Evolutionary conservation across 2,888 invertebrate genomes (phyloP).

Genomic region (Ochropleura plecta): DNA sequence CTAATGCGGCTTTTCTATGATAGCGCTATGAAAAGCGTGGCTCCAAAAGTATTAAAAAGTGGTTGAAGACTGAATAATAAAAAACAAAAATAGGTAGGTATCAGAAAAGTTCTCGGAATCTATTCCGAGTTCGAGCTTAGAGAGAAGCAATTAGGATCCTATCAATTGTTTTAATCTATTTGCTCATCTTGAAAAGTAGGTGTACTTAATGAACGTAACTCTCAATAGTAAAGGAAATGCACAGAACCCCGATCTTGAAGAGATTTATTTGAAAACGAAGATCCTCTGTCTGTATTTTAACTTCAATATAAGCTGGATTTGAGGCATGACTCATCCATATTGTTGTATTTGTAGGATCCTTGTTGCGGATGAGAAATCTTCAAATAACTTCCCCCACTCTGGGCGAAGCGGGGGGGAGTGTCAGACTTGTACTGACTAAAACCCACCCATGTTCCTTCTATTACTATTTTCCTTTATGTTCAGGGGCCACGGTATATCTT

Average conservation of each 20-base stretch:
- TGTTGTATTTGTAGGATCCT: not conserved
- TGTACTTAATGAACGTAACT: not conserved
- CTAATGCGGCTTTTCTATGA: not conserved
- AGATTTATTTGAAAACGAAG: not conserved
- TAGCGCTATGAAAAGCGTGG: not conserved
- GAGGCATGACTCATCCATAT: not conserved
- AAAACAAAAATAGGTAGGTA: not conserved
- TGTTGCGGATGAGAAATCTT: too few relatives aligned
- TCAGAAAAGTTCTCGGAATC: not conserved
- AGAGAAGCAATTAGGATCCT: not conserved
- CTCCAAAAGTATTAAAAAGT: not conserved
- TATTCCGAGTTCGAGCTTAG: not conserved
- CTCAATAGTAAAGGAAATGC: not conserved
- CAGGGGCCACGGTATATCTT: too few relatives aligned
- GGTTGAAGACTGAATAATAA: not conserved
- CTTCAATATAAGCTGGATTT: conserved; percentile 26
- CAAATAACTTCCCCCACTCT: too few relatives aligned
- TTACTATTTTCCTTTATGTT: too few relatives aligned
- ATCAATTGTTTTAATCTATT: not conserved
- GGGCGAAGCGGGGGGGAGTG: too few relatives aligned
- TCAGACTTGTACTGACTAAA: too few relatives aligned
- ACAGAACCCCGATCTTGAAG: not conserved
- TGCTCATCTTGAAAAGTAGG: not conserved
- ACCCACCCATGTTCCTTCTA: too few relatives aligned
- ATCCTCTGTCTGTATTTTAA: not conserved